Conservation (phyloP, 2,797 vertebrate species). For the Carapus acus region DNA sequence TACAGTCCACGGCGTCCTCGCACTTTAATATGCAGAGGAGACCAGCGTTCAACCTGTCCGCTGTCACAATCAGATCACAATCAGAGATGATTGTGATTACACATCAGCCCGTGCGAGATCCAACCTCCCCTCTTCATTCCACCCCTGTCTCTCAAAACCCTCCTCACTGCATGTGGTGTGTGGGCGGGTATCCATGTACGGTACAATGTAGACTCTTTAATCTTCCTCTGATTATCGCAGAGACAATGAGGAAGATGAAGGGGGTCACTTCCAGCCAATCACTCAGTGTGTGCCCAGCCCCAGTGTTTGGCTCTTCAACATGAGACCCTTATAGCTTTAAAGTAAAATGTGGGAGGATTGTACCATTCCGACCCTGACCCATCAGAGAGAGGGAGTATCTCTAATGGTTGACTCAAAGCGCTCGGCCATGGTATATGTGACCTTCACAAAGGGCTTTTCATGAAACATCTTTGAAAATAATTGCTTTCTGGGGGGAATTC, state of each 20-base stretch:
- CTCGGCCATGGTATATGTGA: no score
- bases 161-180: no score
- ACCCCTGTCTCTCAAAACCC: no score
- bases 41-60: not conserved
- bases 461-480: no score
- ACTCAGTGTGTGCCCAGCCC: conserved; percentile 2
- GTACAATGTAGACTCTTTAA: conserved; percentile 6
- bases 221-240: conserved; percentile 34
- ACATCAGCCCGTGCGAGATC: conserved; percentile 1
- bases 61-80: no score
- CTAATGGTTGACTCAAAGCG: no score
- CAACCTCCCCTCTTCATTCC: no score
- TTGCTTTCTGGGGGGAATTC: no score
- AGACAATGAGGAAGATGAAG: conserved; percentile 7
- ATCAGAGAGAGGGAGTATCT: no score
- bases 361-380: no score
- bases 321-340: conserved; percentile 3
- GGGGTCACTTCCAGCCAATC: conserved; percentile 25
- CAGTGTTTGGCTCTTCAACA: conserved; percentile 2
- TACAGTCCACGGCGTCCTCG: not conserved
- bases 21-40: conserved; percentile 17
- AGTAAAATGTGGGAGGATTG: no score
- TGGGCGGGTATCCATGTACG: not conserved
- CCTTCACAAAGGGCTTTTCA: no score
- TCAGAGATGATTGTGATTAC: conserved; percentile 15